A percentile compares a stretch with the other conserved stretches of the same genome.
These are phyloP conservation scores for Gopherus evgoodei DNA, from an alignment of 2,113 vertebrate species.

Conservation along the genomic window DNA sequence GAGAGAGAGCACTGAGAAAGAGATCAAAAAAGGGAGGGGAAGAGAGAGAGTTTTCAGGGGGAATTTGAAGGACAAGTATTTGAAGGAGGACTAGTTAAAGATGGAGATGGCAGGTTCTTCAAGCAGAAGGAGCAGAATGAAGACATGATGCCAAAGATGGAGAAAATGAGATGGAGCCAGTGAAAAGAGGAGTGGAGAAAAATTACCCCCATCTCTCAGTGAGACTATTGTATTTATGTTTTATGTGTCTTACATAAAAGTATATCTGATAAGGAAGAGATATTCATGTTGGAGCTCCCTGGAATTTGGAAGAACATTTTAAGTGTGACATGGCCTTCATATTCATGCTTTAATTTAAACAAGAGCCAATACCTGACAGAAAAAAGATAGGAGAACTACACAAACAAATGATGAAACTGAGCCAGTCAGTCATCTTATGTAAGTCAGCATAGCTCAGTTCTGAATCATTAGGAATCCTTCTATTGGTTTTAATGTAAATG, in stretches of 20 bases:
- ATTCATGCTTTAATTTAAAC: not conserved
- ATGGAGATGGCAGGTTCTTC: not conserved
- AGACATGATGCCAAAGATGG: not conserved
- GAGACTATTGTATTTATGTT: not conserved
- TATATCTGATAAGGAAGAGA: not conserved
- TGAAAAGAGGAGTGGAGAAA: not conserved
- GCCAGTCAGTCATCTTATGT: accelerated
- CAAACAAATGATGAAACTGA: accelerated
- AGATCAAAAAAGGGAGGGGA: not conserved
- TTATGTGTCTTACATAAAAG: not conserved
- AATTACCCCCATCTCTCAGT: not conserved
- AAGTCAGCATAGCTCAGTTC: not conserved
- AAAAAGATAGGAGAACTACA: not conserved
- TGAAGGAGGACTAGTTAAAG: not conserved
- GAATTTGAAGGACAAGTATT: not conserved
- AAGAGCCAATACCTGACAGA: not conserved
- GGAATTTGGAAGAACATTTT: not conserved
- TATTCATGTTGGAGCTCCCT: not conserved
- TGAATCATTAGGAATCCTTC: not conserved
- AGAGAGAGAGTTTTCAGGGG: not conserved
- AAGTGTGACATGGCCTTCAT: not conserved
- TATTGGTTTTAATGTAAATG: not conserved
- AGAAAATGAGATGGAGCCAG: not conserved
- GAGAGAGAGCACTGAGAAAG: not conserved
- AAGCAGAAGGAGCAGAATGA: not conserved